A percentile compares a stretch with the other conserved stretches of the same genome.
Conservation (phyloP, 2,113 vertebrate species). For the Camelus dromedarius region DNA sequence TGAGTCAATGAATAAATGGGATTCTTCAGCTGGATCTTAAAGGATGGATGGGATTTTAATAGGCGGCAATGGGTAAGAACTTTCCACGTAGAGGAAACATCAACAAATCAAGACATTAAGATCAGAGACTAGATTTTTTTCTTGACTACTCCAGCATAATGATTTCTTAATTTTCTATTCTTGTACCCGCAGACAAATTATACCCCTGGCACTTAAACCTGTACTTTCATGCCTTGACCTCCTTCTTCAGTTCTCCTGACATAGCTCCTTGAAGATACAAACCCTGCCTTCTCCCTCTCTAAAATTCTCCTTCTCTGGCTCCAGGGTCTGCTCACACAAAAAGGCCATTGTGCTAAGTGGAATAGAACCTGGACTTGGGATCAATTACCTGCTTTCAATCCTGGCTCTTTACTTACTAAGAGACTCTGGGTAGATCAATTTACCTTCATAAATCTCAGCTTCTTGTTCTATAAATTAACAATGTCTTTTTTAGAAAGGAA, state of each 20-base stretch:
- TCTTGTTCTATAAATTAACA: slow-evolving; percentile 17
- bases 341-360: background rate
- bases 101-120: background rate
- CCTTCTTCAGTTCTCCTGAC: background rate
- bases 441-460: slow-evolving; percentile 38
- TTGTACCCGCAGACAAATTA: background rate
- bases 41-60: background rate
- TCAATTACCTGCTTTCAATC: slow-evolving; percentile 3
- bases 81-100: background rate
- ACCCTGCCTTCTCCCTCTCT: background rate
- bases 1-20: background rate
- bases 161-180: slow-evolving; percentile 32
- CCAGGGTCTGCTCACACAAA: background rate
- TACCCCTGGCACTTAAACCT: background rate
- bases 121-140: slow-evolving; percentile 36
- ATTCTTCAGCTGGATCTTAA: background rate
- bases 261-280: background rate
- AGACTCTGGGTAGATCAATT: background rate
- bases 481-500: slow-evolving; percentile 48
- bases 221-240: background rate
- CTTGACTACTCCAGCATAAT: background rate
- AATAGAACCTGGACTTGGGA: background rate
- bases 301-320: background rate
- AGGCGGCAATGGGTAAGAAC: background rate
- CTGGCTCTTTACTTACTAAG: slow-evolving; percentile 20